These are phyloP conservation scores for Margarornis squamiger DNA, from an alignment of 2,797 vertebrate species.

Conservation along the genomic window DNA sequence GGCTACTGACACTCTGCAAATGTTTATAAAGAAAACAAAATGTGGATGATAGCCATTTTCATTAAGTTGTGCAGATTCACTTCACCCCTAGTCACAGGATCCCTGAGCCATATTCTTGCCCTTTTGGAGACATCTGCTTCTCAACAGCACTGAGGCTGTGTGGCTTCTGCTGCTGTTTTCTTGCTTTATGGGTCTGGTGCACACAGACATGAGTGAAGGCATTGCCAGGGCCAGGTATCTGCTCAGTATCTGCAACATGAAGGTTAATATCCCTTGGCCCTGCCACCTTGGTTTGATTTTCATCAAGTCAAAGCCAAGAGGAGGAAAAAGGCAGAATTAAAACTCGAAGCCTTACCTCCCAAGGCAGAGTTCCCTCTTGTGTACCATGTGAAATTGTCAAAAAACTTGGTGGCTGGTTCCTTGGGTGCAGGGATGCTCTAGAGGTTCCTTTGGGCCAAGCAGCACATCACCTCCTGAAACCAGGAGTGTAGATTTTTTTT, in stretches of 20 bases:
- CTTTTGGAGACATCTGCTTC: conserved; percentile 68
- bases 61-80: conserved; percentile 75
- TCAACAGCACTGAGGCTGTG: conserved; percentile 45
- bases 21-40: conserved; percentile 83
- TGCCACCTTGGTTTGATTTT: not conserved
- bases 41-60: conserved; percentile 79
- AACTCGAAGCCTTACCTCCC: not conserved
- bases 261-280: not conserved
- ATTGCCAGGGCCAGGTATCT: not conserved
- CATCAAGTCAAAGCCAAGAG: not conserved
- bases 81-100: conserved; percentile 73
- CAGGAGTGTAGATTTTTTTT: accelerated
- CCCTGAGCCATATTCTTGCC: conserved; percentile 63
- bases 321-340: not conserved
- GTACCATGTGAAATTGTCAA: not conserved
- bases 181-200: conserved; percentile 41
- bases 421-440: not conserved
- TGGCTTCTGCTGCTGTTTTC: conserved; percentile 50
- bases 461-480: not conserved
- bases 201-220: not conserved
- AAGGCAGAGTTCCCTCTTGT: not conserved
- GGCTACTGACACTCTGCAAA: conserved; percentile 78
- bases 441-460: not conserved
- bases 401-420: not conserved
- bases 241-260: not conserved